Base-by-base conservation (phyloP, 2,888 invertebrate genomes). In the Odontocerum albicorne region DNA sequence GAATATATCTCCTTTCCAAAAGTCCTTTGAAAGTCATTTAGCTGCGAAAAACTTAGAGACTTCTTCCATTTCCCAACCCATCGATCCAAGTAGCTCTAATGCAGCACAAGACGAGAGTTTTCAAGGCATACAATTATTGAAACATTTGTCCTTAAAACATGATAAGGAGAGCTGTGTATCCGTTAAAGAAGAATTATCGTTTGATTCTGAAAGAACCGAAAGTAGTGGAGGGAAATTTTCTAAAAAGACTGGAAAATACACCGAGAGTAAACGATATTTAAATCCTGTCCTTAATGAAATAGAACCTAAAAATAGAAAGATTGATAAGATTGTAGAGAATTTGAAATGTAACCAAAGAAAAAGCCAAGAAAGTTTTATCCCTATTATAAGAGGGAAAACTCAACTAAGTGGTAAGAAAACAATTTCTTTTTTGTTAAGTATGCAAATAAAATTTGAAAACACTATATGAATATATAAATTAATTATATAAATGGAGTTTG, bases 321-420 rank as follows among this genome's bases (percentile, higher is more conserved):
- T 73, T 51, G 74, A 74, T 57, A 72, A 70, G 63, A 72, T 74
- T 49, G 72, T 70, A 2, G 74, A 74, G 56, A 71, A 66, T 53
- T 62, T 73, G 16, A 66, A 70, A 21, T 65, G 64, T 32, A 61
- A 61, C 20, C 61, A 59, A 38, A 38, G 46, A 36, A 61, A 50
- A 32, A 43, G 42, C 10, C 56, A 54, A 19, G 60, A 61, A 20
- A 36, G 15, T 10, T 33, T 43, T 13, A 15, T 31, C 2, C 21
- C 45, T 10, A 17, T 47, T 16, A 36, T 32, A 21, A 46, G 47
- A 38, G 47, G 47, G 16, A 47, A 21, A 21, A 32, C 52, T 43
- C 56, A 52, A 32, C 20, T 52, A 10, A 21, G 21, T 15, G 56
- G 56, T 56, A 21, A 42, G 52, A n/a, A n/a, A n/a, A n/a, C n/a